Base-by-base conservation (phyloP, 2,797 vertebrate species). In the Geotrypetes seraphini region DNA sequence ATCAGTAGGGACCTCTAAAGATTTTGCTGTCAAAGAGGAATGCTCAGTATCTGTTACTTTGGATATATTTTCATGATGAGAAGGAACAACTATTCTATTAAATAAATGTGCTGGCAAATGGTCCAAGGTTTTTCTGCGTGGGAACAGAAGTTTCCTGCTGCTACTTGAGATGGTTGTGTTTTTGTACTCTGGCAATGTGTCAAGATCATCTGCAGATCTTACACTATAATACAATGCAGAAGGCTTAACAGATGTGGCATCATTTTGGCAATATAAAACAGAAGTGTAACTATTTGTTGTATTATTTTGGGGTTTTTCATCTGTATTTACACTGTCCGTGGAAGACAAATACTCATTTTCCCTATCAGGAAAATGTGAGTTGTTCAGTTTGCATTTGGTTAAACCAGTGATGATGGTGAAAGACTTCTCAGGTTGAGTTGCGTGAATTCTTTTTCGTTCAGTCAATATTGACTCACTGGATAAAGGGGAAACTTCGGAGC, bases 201-300 rank as follows among this genome's bases (percentile, higher is more conserved):
- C 50, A 33, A 29, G 24, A 50, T 63, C 50, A 29, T 63, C 54
- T 10, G 61, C 42, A 36, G 73, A 57, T 58, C 71, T 69, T 43
- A 78, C 50, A n/a, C 63, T 73, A 16, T 68, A 68, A 25, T 72
- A 66, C 28, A 46, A 47, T 27, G 61, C 31, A 26, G 35, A 45
- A 5, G 38, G 19, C 6, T 63, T 63, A 19, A 50, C 33, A 48
- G 43, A 36, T 13, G 33, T 51, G 19, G 20, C 19, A 40, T 38
- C 36, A n/a, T 27, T 51, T 29, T 27, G 56, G 13, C 34, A 34
- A 16, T 28, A 28, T 7, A 53, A 54, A 11, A 2, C 22, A 24
- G 41, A 28, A 43, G 33, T 15, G 6, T 57, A 43, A 26, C 39
- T 43, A 31, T 53, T 54, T 19, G 43, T 50, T 7, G 3, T 24